phyloP scores from a whole-genome alignment of 2,113 vertebrate species.

The Strix uralensis region DNA sequence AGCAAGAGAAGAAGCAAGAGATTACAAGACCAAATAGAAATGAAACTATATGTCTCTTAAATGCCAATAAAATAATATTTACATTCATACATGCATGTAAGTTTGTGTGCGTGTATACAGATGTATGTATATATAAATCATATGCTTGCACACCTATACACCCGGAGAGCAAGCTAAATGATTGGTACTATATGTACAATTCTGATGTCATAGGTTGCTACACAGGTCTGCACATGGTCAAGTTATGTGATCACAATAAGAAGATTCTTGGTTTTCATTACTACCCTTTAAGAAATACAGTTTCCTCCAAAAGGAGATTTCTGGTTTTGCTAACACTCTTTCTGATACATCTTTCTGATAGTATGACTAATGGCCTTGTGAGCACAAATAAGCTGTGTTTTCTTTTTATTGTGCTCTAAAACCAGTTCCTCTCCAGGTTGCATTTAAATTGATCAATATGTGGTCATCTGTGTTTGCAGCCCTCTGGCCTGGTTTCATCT shows the following conservation, averaged over 20 bases:
- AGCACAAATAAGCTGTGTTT: background rate
- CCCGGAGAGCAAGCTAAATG: background rate
- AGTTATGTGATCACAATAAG: background rate
- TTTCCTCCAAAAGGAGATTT: background rate
- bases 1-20: background rate
- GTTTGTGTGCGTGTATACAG: background rate
- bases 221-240: background rate
- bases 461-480: background rate
- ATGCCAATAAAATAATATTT: background rate
- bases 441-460: background rate
- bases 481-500: background rate
- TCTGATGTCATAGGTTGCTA: background rate
- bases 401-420: background rate
- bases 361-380: background rate
- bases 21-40: background rate
- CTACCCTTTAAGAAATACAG: background rate
- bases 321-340: background rate
- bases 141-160: background rate
- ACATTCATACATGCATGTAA: background rate
- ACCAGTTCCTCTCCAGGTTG: background rate
- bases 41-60: background rate
- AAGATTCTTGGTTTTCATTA: background rate
- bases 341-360: background rate
- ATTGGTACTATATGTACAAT: background rate
- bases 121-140: background rate